Conservation (phyloP, 2,113 vertebrate species). For the Lagenorhynchus albirostris region DNA sequence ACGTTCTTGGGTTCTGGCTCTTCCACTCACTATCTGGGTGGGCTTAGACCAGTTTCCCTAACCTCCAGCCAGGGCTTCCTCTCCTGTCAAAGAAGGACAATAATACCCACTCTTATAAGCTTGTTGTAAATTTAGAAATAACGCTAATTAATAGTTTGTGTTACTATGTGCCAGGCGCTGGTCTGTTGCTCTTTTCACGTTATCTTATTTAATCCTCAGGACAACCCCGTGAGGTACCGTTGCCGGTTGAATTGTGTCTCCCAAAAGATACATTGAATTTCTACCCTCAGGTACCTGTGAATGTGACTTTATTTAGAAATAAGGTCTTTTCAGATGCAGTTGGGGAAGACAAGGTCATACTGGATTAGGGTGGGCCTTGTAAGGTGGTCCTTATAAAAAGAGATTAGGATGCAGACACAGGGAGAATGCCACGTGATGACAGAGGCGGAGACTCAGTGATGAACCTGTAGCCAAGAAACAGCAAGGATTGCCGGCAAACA, state of each 20-base stretch:
- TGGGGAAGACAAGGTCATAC: background rate
- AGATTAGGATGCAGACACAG: background rate
- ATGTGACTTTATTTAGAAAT: background rate
- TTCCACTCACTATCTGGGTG: background rate
- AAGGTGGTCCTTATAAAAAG: background rate
- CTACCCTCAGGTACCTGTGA: background rate
- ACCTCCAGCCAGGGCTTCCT: background rate
- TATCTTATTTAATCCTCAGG: background rate
- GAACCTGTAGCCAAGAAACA: background rate
- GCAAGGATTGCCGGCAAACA: background rate
- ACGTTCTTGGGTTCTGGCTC: background rate
- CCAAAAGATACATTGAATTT: background rate
- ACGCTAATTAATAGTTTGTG: background rate
- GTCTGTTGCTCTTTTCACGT: background rate
- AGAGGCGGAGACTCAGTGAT: background rate
- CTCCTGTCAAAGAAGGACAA: background rate
- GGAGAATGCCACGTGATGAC: background rate
- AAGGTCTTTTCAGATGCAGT: background rate
- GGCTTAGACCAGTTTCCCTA: background rate
- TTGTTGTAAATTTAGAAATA: background rate
- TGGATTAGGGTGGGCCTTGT: background rate
- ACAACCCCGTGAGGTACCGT: background rate
- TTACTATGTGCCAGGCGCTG: background rate
- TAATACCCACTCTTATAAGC: background rate
- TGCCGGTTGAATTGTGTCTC: background rate